Conservation (phyloP, 1,140 invertebrate species). For the Halictus rubicundus region DNA sequence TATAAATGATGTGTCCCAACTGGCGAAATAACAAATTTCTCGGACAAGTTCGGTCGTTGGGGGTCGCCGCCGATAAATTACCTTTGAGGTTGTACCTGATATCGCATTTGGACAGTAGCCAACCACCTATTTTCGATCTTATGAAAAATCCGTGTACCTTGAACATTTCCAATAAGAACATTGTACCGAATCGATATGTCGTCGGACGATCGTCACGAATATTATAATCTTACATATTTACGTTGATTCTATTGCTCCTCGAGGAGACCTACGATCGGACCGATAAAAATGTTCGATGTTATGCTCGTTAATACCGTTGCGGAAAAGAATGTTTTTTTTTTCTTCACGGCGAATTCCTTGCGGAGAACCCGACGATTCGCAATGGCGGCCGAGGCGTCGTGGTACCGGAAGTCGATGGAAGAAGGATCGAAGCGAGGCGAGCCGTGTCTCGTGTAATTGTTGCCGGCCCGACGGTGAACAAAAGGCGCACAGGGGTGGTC, state of each 20-base stretch:
- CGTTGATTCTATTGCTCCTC: neutral
- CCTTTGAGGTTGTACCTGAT: constrained; percentile 54
- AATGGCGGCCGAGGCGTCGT: neutral
- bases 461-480: neutral
- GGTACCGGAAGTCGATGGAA: constrained; percentile 1
- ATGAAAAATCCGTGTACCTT: constrained; percentile 51
- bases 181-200: constrained; percentile 7
- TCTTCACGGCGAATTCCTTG: neutral
- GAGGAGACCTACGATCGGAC: too few relatives aligned
- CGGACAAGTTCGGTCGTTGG: constrained; percentile 2
- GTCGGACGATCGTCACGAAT: too few relatives aligned
- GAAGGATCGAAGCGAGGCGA: neutral
- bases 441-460: too few relatives aligned
- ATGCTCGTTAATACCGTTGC: neutral
- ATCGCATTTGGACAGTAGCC: constrained; percentile 58
- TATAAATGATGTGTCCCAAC: constrained; percentile 14
- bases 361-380: neutral
- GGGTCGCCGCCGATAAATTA: constrained; percentile 43
- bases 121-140: constrained; percentile 58
- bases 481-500: neutral
- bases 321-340: neutral
- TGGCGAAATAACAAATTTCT: constrained; percentile 37
- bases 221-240: neutral
- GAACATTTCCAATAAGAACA: constrained; percentile 58
- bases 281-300: too few relatives aligned